phyloP scores from a whole-genome alignment of 2,888 invertebrate species.

The Reticulitermes lucifugus region DNA sequence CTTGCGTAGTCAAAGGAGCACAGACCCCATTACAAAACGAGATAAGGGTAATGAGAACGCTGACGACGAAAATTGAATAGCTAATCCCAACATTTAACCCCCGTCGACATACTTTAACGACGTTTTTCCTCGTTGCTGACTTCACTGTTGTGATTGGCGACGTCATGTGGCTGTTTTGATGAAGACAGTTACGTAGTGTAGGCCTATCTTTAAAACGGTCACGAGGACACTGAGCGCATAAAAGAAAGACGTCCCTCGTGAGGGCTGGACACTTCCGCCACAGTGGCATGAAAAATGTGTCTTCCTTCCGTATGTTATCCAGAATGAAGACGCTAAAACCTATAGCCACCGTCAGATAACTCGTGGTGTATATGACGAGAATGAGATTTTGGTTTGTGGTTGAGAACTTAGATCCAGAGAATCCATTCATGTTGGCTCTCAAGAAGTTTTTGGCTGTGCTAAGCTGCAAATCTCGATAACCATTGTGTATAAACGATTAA shows the following conservation, averaged over 20 bases:
- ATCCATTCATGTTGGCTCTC: no score
- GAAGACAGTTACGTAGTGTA: neutral
- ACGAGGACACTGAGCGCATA: neutral
- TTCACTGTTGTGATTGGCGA: neutral
- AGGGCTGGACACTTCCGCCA: neutral
- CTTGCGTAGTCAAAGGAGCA: neutral
- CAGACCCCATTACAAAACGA: neutral
- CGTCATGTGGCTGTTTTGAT: neutral
- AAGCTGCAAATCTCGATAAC: no score
- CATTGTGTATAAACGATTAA: no score
- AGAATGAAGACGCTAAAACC: no score
- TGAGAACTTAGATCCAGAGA: no score
- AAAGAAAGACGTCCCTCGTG: neutral
- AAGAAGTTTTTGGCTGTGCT: no score
- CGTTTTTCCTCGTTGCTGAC: neutral
- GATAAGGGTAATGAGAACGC: neutral
- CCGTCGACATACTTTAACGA: neutral
- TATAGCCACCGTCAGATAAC: no score
- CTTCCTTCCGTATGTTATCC: no score
- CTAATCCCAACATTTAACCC: conserved; percentile 10
- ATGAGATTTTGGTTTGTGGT: no score
- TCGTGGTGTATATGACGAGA: no score
- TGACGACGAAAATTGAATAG: conserved; percentile 14
- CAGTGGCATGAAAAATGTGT: no score
- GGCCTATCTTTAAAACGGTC: neutral